Conservation (phyloP, 2,888 invertebrate species). For the Eudasyphora cyanicolor region DNA sequence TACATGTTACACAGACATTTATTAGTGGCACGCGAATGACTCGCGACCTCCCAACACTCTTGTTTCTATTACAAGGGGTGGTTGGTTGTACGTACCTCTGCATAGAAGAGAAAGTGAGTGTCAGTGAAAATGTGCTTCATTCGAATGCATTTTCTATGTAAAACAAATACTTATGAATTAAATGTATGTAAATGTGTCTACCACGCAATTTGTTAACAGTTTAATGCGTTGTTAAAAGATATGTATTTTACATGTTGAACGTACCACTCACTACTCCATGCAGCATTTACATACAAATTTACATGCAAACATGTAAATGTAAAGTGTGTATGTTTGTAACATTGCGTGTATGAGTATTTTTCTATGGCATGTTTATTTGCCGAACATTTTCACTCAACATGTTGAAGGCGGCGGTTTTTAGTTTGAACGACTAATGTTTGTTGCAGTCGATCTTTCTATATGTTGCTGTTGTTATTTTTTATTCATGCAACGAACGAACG, state of each 20-base stretch:
- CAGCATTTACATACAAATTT: not conserved
- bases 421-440: not conserved
- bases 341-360: not conserved
- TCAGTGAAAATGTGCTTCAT: not conserved
- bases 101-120: not conserved
- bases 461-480: not conserved
- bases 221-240: conserved; percentile 30
- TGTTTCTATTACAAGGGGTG: not conserved
- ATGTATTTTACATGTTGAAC: not conserved
- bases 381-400: not conserved
- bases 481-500: not conserved
- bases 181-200: too few species aligned
- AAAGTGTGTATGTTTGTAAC: not conserved
- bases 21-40: conserved; percentile 14
- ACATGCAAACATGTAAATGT: not conserved
- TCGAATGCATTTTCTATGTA: conserved; percentile 19
- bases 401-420: too few species aligned
- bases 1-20: too few species aligned
- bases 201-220: conserved; percentile 46
- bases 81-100: not conserved
- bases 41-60: not conserved
- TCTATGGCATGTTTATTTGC: not conserved
- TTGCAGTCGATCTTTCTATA: not conserved
- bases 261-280: not conserved
- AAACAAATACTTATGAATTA: not conserved